Evolutionary conservation across 53 echinoderm and acorn worm genomes (phyloP), one percentile per base, ranked within the genome.

Genomic region (Temnopleurus reevesii): DNA sequence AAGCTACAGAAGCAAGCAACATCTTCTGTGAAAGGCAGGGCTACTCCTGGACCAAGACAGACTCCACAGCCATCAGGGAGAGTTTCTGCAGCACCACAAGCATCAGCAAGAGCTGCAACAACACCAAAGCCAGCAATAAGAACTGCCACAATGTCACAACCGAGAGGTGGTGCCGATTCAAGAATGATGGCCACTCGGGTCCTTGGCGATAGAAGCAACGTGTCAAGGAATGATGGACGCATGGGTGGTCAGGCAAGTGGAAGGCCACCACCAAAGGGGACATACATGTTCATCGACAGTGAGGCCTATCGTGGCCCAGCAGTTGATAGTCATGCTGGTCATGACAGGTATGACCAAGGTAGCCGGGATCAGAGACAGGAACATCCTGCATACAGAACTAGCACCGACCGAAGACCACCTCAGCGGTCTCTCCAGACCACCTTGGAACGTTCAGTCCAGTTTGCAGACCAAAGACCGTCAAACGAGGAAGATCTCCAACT

Each of bases 251-350:
- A 83, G 34, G 51, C 54, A 55, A 36, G 83, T 51, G 26, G 85
- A 60, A 46, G 59, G 23, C 23, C 59, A 59, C 44, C 76, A 26
- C 85, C 86, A 30, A 93, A 85, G 53, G 93, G 91, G 59, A 91
- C 92, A 4, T 91, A 90, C 81, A 83, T 93, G 91, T 93, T 91
- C 38, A 81, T 94, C 8, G 94, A 94, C 51, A 94, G 94, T 57
- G 92, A 81, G n/a, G 90, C 86, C 8, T 94, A 92, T 25, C 53
- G 61, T 12, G 85, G 85, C 5, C 59, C 54, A 4, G 33, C 36
- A 17, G 49, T 5, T 3, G 79, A 79, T 29, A 18, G 12, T 21
- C 59, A 59, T 45, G 77, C 9, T 5, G 23, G 36, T 19, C 80
- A 51, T 8, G 28, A 30, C 29, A 47, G 30, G 49, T 15, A 18